A percentile compares a stretch with the other conserved stretches of the same genome.
phyloP scores from a whole-genome alignment of 2,888 invertebrate species.

The Drosophila gaucha region DNA sequence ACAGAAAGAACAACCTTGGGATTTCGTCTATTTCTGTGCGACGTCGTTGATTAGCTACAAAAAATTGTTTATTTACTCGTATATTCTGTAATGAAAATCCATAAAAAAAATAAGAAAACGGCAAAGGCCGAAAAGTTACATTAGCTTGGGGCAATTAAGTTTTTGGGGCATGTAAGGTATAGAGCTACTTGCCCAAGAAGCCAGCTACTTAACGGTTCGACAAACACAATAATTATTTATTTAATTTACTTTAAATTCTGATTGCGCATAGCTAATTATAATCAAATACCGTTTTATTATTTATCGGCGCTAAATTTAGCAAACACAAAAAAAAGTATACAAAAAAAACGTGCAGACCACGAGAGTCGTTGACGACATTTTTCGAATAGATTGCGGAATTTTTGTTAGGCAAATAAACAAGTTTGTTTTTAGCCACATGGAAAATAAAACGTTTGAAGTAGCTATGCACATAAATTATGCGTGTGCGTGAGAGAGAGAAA shows the following conservation, averaged over 20 bases:
- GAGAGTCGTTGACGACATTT: conserved; percentile 45
- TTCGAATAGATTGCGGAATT: conserved; percentile 49
- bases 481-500: conserved; percentile 1
- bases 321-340: not conserved
- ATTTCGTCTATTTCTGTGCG: conserved; percentile 37
- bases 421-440: conserved; percentile 44
- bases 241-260: not conserved
- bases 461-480: conserved; percentile 46
- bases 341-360: conserved; percentile 66
- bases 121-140: not conserved
- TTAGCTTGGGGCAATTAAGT: not conserved
- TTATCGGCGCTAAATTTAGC: conserved; percentile 33
- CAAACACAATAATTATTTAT: not conserved
- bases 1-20: conserved; percentile 57
- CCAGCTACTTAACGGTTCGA: not conserved
- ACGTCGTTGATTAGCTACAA: conserved; percentile 41
- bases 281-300: conserved; percentile 7
- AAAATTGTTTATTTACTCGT: conserved; percentile 47
- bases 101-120: too few relatives aligned
- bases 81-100: conserved; percentile 2
- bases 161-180: not conserved
- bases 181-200: conserved; percentile 11
- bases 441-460: conserved; percentile 52
- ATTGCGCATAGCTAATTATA: not conserved
- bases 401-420: conserved; percentile 59